phyloP scores from a whole-genome alignment of 2,113 vertebrate genomes.

The Eurypyga helias region DNA sequence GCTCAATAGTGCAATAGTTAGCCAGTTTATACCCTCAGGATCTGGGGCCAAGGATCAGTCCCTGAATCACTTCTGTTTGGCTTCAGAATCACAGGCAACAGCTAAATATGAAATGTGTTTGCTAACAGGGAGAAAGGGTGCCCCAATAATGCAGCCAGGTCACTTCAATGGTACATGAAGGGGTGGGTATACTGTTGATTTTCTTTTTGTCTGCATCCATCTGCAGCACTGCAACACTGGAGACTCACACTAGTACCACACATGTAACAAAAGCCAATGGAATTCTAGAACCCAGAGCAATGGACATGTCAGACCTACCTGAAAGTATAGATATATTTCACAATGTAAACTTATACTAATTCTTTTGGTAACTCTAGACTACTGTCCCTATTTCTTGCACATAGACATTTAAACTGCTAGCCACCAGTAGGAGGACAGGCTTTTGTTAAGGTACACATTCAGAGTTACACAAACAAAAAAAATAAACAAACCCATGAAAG shows the following conservation, averaged over 20 bases:
- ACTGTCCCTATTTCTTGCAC: not conserved
- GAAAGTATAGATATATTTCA: not conserved
- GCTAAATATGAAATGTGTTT: not conserved
- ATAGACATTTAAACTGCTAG: not conserved
- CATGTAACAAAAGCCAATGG: not conserved
- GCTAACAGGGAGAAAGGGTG: not conserved
- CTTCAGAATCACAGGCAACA: not conserved
- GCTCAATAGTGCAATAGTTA: not conserved
- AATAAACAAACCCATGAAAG: not conserved
- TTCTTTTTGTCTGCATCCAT: not conserved
- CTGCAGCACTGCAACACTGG: not conserved
- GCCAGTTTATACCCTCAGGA: not conserved
- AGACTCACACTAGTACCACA: not conserved
- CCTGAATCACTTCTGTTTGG: not conserved
- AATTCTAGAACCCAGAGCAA: not conserved
- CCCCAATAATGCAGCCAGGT: not conserved
- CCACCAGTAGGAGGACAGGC: accelerated
- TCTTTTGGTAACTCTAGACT: not conserved
- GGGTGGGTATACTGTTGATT: not conserved
- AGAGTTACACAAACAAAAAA: not conserved
- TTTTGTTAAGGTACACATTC: not conserved
- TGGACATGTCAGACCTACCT: not conserved
- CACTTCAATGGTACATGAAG: not conserved
- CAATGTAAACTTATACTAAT: not conserved
- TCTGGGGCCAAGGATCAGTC: not conserved